Conservation (phyloP, 2,888 invertebrate species). For the Ashinkailepas kermadecensis region DNA sequence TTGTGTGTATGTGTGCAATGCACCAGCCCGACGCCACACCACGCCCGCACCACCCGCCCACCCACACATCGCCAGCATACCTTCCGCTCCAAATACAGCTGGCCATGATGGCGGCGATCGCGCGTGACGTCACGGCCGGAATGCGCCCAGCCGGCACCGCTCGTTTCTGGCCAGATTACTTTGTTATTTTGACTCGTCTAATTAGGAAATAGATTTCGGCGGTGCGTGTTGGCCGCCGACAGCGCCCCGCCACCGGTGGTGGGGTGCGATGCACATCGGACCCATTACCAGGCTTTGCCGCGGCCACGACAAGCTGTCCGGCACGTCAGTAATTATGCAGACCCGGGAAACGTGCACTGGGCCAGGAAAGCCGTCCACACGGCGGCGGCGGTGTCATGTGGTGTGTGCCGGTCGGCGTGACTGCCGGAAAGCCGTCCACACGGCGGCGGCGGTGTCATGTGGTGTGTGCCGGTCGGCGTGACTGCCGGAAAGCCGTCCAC, state of each 20-base stretch:
- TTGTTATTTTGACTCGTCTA: constrained; percentile 18
- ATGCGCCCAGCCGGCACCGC: background rate
- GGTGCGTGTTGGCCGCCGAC: background rate
- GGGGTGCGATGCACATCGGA: background rate
- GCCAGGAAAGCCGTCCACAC: background rate
- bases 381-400: background rate
- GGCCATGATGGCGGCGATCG: background rate
- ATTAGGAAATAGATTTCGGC: constrained; percentile 19
- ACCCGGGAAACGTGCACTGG: background rate
- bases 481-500: too few species aligned
- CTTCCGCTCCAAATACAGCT: too few species aligned
- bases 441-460: too few species aligned
- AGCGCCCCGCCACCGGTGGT: background rate
- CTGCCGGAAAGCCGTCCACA: too few species aligned
- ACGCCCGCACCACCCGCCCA: too few species aligned
- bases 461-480: background rate
- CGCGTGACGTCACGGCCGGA: background rate
- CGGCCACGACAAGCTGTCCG: background rate
- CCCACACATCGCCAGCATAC: too few species aligned
- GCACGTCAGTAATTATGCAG: background rate
- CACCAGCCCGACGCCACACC: too few species aligned
- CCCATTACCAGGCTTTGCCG: background rate
- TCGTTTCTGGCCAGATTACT: background rate
- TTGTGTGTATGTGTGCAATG: too few species aligned
- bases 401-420: too few species aligned